Base-by-base conservation (phyloP, 1,140 invertebrate species). In the Sinonovacula constricta region DNA sequence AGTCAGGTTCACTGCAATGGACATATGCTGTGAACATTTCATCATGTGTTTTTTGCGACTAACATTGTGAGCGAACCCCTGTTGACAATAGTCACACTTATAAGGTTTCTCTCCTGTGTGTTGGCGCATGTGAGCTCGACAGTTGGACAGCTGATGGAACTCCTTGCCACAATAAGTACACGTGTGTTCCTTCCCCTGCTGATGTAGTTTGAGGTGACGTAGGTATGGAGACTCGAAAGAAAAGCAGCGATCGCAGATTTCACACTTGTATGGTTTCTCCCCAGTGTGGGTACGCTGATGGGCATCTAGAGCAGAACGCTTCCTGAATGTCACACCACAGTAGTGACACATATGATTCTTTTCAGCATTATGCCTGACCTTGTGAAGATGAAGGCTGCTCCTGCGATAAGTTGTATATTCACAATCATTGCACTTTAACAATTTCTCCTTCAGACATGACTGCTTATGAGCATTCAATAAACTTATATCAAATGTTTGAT, bases 201-300 rank as follows among this genome's bases (percentile, higher is more conserved):
- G 53, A 56, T 81, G 80, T 53, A 67, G 56, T 24, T 34, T 54
- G 22, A 36, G 72, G 31, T 81, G 80, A 26, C 28, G 59, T 28
- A 57, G 45, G 15, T 71, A 57, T 7, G 51, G 24, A 28, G n/a
- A 28, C 15, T 72, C 69, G 14, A 34, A 33, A 3, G 45, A 31
- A 62, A 81, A 77, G 15, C 36, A 10, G 28, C 68, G 71, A 0
- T 57, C 69, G 60, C 82, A 83, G 2, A 56, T 28, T 18, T 69
- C 80, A 70, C 82, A 83, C 7, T 56, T 39, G 31, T 39, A 83
- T 28, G n/a, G n/a, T n/a, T n/a, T n/a, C n/a, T n/a, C n/a, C n/a
- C n/a, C n/a, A n/a, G n/a, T n/a, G n/a, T n/a, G 79, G 76, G n/a
- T 67, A 1, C 63, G 60, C 45, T 70, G 70, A 34, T 83, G 82